Base-by-base conservation (phyloP, 37 sponge, comb jelly and placozoan species). In the Chondrilla cf. caribensis region DNA sequence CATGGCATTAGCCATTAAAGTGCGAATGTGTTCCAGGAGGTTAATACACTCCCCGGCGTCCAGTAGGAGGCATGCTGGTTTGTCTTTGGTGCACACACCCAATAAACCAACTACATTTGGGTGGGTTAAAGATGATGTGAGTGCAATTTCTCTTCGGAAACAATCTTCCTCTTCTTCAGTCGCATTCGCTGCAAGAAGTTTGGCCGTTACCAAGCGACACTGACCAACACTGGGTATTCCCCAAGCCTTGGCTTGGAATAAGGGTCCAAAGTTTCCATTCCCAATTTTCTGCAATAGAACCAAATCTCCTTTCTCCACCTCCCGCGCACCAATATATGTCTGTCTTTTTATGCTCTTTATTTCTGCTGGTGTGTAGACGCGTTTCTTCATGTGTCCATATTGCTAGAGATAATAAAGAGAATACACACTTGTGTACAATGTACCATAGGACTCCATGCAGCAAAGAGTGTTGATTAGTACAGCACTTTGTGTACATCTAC, bases 91-190 rank as follows among this genome's bases (percentile, higher is more conserved):
- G 59, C 86, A 92, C 38, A 88, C 77, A 0, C 82, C 92, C 4
- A 92, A 67, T n/a, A 88, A 11, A 0, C 84, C 86, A 19, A 88
- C 89, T 14, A 92, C 89, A 79, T 92, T 85, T 24, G 79, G 58
- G 35, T 92, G 92, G 35, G 78, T 88, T 39, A 92, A 66, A 25
- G 76, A n/a, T 0, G 86, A 35, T 33, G 88, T 67, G 36, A 83
- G 26, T 3, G 42, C 64, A 0, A 92, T 82, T 29, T 92, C 92
- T 11, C 79, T 60, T 26, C 85, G 44, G 29, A 86, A 88, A 31
- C 40, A 19, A 0, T 42, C 79, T 36, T 54, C 37, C 42, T 73
- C 28, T 19, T 55, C 62, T 3, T 79, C 77, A 32, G 39, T 35
- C 17, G 65, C 83, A 0, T 67, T 60, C 19, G 54, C 76, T 19